A percentile compares a stretch with the other conserved stretches of the same genome.
Conservation (phyloP, 2,797 vertebrate genomes). For the Chromis chromis region DNA sequence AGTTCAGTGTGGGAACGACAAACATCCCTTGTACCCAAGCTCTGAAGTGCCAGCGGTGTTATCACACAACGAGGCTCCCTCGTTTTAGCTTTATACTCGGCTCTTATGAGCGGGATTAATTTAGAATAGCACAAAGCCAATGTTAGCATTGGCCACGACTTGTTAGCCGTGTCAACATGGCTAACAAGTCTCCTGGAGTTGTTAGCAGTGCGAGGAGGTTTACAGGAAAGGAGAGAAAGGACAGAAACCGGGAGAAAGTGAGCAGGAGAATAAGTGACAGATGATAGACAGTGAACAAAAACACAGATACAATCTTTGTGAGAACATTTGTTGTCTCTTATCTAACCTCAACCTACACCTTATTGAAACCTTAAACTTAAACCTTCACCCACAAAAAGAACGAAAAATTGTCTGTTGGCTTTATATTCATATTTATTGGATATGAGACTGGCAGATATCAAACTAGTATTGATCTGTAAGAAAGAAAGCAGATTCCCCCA, state of each 20-base stretch:
- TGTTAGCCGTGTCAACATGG: conserved; percentile 67
- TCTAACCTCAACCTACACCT: background rate
- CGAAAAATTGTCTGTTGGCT: too few species aligned
- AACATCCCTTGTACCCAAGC: conserved; percentile 81
- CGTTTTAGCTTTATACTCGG: conserved; percentile 56
- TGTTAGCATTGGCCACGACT: conserved; percentile 71
- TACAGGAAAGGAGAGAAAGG: conserved; percentile 33
- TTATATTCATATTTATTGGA: too few species aligned
- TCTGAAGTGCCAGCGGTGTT: conserved; percentile 71
- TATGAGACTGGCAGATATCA: too few species aligned
- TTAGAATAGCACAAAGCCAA: conserved; percentile 76
- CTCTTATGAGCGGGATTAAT: conserved; percentile 72
- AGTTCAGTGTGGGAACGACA: conserved; percentile 83
- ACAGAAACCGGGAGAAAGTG: conserved; percentile 14
- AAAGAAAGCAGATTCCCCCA: too few species aligned
- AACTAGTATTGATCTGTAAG: background rate
- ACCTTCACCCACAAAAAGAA: too few species aligned
- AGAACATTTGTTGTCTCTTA: background rate
- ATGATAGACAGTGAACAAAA: conserved; percentile 33
- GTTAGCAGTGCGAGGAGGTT: conserved; percentile 41
- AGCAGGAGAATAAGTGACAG: conserved; percentile 29
- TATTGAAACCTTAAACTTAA: too few species aligned
- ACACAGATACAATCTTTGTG: background rate
- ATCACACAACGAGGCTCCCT: conserved; percentile 73
- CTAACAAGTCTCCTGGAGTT: conserved; percentile 54